Percentiles rank a stretch among this genome's conserved stretches.
These are phyloP conservation scores for Lithophane leautieri DNA, from an alignment of 2,888 invertebrate genomes.

Conservation along the genomic window DNA sequence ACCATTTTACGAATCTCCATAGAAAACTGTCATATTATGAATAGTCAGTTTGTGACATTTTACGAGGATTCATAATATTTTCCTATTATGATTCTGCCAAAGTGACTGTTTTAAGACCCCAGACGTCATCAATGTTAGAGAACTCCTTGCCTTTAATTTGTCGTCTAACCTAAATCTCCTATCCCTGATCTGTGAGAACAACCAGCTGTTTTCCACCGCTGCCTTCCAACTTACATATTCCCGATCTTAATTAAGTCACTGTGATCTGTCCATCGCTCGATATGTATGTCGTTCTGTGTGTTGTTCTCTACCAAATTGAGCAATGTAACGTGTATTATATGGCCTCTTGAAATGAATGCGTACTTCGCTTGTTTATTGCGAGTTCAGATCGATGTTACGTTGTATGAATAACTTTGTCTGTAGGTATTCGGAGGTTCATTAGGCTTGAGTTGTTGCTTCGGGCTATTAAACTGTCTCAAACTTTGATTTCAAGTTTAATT, in stretches of 20 bases:
- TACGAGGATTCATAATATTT: too few species aligned
- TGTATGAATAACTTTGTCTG: constrained; percentile 19
- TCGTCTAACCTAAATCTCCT: constrained; percentile 36
- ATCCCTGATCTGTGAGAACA: constrained; percentile 41
- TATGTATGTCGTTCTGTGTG: constrained; percentile 19
- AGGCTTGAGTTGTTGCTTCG: background rate
- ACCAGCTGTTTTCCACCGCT: constrained; percentile 48
- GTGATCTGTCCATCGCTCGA: constrained; percentile 22
- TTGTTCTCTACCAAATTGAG: constrained; percentile 29
- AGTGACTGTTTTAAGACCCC: too few species aligned
- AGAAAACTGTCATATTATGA: too few species aligned
- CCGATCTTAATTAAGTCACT: constrained; percentile 42
- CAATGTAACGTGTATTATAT: constrained; percentile 34
- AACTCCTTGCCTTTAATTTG: background rate
- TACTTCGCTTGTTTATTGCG: constrained; percentile 36
- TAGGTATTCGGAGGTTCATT: constrained; percentile 4
- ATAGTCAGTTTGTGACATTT: too few species aligned
- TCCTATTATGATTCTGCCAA: too few species aligned
- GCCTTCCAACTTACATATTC: constrained; percentile 35
- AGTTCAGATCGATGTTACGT: constrained; percentile 11
- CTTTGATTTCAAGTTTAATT: constrained; percentile 17
- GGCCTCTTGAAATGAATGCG: constrained; percentile 22
- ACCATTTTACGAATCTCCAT: too few species aligned
- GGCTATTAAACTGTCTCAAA: background rate
- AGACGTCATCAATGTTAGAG: background rate